Evolutionary conservation across 2,797 vertebrate genomes (phyloP).

Genomic region (Characodon lateralis): DNA sequence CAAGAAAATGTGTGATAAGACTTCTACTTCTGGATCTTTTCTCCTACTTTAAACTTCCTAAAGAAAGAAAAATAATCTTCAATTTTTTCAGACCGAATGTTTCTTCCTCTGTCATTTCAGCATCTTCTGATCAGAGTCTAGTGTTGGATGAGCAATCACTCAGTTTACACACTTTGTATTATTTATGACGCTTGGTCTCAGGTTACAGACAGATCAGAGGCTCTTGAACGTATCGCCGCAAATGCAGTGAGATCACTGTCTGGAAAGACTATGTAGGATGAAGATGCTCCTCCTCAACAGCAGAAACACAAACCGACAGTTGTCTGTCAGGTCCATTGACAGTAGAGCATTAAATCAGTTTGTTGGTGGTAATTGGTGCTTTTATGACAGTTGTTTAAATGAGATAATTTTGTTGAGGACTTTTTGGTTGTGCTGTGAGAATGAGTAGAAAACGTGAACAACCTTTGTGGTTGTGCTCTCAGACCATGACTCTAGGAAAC

Average conservation of each 20-base stretch:
- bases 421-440: too few relatives aligned
- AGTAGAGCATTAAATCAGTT: background rate
- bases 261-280: background rate
- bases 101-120: background rate
- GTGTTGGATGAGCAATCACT: constrained; percentile 12
- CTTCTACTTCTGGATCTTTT: background rate
- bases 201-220: constrained; percentile 18
- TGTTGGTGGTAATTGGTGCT: background rate
- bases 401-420: too few relatives aligned
- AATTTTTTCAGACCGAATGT: background rate
- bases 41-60: background rate
- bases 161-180: constrained; percentile 36
- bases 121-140: background rate
- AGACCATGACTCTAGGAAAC: too few relatives aligned
- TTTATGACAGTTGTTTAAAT: background rate
- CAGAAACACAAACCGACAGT: background rate
- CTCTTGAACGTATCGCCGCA: background rate
- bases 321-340: background rate
- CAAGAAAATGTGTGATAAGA: background rate
- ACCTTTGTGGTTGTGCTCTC: background rate
- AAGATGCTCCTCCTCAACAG: background rate
- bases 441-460: background rate
- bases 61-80: background rate
- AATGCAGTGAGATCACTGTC: background rate
- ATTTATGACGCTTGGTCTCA: constrained; percentile 24